Conservation (phyloP, 2,888 invertebrate genomes). For the Sceliomorpha sp. region DNA sequence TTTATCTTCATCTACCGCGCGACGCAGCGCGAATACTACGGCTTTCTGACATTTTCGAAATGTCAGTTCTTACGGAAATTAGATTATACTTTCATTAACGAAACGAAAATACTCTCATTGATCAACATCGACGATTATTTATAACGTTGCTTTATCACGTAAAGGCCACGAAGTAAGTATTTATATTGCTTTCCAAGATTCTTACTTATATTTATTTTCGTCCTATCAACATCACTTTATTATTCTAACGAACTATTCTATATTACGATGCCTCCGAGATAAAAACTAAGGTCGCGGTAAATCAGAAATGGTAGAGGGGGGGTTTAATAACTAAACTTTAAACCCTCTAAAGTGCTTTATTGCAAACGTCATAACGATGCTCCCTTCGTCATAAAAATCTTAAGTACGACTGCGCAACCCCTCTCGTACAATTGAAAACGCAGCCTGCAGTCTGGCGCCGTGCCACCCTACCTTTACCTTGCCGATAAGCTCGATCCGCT, state of each 20-base stretch:
- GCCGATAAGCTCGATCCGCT: too few species aligned
- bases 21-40: conserved; percentile 3
- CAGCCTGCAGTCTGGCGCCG: not conserved
- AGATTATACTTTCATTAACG: not conserved
- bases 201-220: too few species aligned
- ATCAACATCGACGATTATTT: not conserved
- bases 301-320: conserved; percentile 2
- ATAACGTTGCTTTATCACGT: too few species aligned
- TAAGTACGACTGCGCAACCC: conserved; percentile 3
- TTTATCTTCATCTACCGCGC: conserved; percentile 26
- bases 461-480: conserved; percentile 3
- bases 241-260: too few species aligned
- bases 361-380: conserved; percentile 11
- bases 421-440: conserved; percentile 6
- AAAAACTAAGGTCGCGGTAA: too few species aligned
- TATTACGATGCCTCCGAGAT: too few species aligned
- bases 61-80: conserved; percentile 18
- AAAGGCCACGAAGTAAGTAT: too few species aligned
- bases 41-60: conserved; percentile 12
- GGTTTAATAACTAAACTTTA: conserved; percentile 21
- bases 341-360: conserved; percentile 15
- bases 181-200: too few species aligned
- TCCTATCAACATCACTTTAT: too few species aligned
- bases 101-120: conserved; percentile 1
- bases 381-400: conserved; percentile 16